Evolutionary conservation across 2,888 invertebrate species (phyloP).

Genomic region (Lacanobia oleracea): DNA sequence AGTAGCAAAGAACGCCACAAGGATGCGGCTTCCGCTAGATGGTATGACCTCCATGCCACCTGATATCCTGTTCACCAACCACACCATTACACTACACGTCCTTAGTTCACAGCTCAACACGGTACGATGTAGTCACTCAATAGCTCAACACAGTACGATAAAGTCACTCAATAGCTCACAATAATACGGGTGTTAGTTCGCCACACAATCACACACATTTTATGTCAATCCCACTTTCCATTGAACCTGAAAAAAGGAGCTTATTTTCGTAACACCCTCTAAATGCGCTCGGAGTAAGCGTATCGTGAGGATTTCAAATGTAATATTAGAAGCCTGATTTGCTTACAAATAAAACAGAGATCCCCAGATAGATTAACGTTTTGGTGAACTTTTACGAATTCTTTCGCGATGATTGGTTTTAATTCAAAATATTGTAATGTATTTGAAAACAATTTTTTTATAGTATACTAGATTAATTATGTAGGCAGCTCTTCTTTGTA

Average conservation of each 20-base stretch:
- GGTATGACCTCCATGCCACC: conserved; percentile 85
- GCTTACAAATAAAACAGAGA: conserved; percentile 52
- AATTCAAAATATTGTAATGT: conserved; percentile 31
- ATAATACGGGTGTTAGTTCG: conserved; percentile 75
- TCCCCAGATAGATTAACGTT: conserved; percentile 41
- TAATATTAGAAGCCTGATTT: conserved; percentile 52
- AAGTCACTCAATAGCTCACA: conserved; percentile 57
- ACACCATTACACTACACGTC: conserved; percentile 58
- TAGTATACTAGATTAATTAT: conserved; percentile 12
- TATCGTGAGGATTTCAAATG: conserved; percentile 46
- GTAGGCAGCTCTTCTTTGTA: not conserved
- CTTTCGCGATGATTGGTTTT: conserved; percentile 37
- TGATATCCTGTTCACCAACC: conserved; percentile 73
- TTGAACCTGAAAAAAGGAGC: conserved; percentile 74
- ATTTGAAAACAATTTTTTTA: conserved; percentile 4
- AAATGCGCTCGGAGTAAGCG: conserved; percentile 38
- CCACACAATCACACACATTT: conserved; percentile 79
- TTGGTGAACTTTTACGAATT: conserved; percentile 32
- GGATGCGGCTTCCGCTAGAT: conserved; percentile 83
- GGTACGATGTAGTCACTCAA: conserved; percentile 51
- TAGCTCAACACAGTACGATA: conserved; percentile 42
- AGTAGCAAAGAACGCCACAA: conserved; percentile 86
- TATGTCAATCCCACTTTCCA: conserved; percentile 66
- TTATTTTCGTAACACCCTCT: conserved; percentile 49
- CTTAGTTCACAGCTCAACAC: conserved; percentile 56